Evolutionary conservation across 2,888 invertebrate species (phyloP).

Genomic region (Brachylomia viminalis): DNA sequence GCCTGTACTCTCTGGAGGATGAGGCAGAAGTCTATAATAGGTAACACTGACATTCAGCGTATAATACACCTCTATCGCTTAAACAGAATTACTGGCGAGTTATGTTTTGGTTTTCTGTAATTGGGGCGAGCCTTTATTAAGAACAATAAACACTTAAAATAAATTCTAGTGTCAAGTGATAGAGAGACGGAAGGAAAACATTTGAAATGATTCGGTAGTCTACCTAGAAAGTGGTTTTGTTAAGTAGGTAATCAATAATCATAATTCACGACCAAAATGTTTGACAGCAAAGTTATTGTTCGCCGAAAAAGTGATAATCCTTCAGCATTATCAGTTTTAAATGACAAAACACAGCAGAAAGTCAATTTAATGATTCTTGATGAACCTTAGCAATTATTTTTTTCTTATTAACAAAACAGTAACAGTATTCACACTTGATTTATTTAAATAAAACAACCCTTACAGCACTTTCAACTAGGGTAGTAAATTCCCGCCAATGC

Average conservation of each 20-base stretch:
- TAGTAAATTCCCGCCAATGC: conserved; percentile 23
- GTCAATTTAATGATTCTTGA: too few species aligned
- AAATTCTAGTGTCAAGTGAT: neutral
- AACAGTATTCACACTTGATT: conserved; percentile 2
- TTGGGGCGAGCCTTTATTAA: neutral
- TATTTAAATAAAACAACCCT: neutral
- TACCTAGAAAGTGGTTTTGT: neutral
- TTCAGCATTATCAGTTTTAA: too few species aligned
- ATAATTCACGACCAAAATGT: too few species aligned
- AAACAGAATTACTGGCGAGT: neutral
- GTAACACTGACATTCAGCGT: too few species aligned
- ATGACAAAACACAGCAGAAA: too few species aligned
- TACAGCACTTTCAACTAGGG: neutral
- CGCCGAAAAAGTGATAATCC: too few species aligned
- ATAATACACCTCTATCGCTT: neutral
- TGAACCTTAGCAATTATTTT: neutral
- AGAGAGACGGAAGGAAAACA: too few species aligned
- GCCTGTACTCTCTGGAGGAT: neutral
- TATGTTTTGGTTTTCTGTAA: too few species aligned
- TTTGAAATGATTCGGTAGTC: neutral
- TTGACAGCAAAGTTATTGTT: too few species aligned
- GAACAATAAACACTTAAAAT: neutral
- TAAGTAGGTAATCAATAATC: too few species aligned
- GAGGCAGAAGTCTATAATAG: neutral
- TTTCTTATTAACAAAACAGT: neutral